Base-by-base conservation (phyloP, 2,888 invertebrate species). In the Autographa pulchrina region DNA sequence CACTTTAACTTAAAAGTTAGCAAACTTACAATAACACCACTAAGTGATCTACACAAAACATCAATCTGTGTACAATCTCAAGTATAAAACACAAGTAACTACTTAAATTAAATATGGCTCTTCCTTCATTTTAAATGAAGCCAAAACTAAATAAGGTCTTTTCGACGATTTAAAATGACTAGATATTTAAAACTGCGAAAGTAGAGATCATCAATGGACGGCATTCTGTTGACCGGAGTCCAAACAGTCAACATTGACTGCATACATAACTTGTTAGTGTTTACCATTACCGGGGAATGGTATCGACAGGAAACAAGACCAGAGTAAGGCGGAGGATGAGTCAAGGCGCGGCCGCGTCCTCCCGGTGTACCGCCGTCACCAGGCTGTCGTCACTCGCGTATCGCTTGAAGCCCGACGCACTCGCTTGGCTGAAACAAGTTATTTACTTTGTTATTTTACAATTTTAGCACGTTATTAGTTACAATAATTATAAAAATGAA, bases 371-470 rank as follows among this genome's bases (percentile, higher is more conserved):
- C 32, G 91, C 94, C 84, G 92, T 93, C 79, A 96, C 95, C 54
- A 96, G 84, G 77, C 96, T 96, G 86, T 96, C 96, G 75, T 96
- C 96, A 68, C 96, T 96, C 3, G 96, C 92, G 71, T 96, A 96
- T 0, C 96, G 92, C 85, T 96, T 96, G 77, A 96, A 77, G 2
- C 92, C 91, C 1, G 92, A 89, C 2, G 92, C 92, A 74, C 94
- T 94, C 16, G 91, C 92, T 85, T 94, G 92, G 66, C 94, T 95
- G 89, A 54, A 90, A 90, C 20, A 63, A 65, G 58, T 18, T 11
- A 52, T 35, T 35, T 35, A 35, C 32, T 32, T 32, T 35, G 35
- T 5, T 35, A 35, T 8, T 35, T 6, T 35, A 35, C 35, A 35
- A 35, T 35, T 3, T 35, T 35, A 35, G 35, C 2, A 35, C 6